Evolutionary conservation across 2,113 vertebrate genomes (phyloP).

Genomic region (Pelecanus crispus): DNA sequence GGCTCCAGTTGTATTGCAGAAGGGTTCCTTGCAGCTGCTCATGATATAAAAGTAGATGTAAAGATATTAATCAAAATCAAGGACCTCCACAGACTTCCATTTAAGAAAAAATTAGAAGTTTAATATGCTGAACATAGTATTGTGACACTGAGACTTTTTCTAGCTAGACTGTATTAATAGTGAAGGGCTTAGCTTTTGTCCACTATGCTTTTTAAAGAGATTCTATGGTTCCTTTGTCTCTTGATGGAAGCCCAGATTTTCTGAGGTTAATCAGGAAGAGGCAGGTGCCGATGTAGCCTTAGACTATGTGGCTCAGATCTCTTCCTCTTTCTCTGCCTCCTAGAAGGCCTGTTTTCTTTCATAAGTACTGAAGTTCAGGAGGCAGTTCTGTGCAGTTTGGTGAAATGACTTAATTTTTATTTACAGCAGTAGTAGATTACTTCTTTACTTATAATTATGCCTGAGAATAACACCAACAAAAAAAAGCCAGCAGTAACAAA

Average conservation of each 20-base stretch:
- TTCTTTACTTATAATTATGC: not conserved
- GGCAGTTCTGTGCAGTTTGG: not conserved
- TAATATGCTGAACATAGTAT: not conserved
- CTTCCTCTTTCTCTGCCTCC: not conserved
- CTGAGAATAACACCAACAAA: not conserved
- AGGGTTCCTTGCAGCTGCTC: not conserved
- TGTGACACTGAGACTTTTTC: not conserved
- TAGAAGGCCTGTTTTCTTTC: not conserved
- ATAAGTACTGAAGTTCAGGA: not conserved
- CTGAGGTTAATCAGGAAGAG: not conserved
- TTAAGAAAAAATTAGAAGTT: not conserved
- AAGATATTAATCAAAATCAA: not conserved
- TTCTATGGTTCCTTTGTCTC: not conserved
- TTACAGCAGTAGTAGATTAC: not conserved
- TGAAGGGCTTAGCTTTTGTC: not conserved
- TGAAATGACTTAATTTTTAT: not conserved
- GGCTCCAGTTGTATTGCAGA: not conserved
- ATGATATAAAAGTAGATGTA: not conserved
- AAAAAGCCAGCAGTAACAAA: not conserved
- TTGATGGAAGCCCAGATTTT: not conserved
- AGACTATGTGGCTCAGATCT: not conserved
- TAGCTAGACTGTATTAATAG: not conserved
- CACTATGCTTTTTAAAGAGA: not conserved
- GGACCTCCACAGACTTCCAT: not conserved
- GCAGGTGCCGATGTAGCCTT: accelerated